Conservation (phyloP, 1,140 invertebrate species). For the Alviniconcha marisindica region DNA sequence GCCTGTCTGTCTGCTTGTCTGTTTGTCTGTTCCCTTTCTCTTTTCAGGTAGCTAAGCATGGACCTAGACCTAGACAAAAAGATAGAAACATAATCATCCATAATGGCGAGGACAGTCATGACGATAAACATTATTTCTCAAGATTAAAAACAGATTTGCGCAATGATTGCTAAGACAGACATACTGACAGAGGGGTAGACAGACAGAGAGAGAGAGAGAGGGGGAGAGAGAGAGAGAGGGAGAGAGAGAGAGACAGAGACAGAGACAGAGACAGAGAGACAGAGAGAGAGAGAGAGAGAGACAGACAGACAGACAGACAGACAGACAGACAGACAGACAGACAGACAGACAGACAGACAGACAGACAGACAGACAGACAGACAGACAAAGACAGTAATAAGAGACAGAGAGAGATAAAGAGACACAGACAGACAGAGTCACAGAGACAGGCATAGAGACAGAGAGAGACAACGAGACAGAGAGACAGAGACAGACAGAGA, state of each 20-base stretch:
- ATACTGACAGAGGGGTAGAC: background rate
- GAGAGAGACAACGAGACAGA: too few species aligned
- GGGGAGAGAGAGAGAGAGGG: background rate
- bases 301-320: background rate
- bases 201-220: background rate
- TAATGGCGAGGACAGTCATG: too few species aligned
- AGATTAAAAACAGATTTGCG: background rate
- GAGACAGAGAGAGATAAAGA: background rate
- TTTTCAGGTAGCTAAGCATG: too few species aligned
- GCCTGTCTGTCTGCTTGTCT: too few species aligned
- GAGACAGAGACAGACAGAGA: too few species aligned
- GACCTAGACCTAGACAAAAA: too few species aligned
- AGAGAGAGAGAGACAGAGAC: background rate
- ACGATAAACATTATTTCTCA: background rate
- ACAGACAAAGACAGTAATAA: too few species aligned
- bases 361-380: too few species aligned
- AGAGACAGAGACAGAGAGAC: background rate
- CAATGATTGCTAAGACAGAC: background rate
- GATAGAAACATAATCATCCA: too few species aligned
- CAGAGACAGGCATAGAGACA: too few species aligned
- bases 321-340: background rate
- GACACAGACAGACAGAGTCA: background rate
- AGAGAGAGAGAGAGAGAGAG: background rate
- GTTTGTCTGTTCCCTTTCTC: too few species aligned
- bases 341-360: background rate